Conservation (phyloP, 2,888 invertebrate species). For the Diogma glabrata region DNA sequence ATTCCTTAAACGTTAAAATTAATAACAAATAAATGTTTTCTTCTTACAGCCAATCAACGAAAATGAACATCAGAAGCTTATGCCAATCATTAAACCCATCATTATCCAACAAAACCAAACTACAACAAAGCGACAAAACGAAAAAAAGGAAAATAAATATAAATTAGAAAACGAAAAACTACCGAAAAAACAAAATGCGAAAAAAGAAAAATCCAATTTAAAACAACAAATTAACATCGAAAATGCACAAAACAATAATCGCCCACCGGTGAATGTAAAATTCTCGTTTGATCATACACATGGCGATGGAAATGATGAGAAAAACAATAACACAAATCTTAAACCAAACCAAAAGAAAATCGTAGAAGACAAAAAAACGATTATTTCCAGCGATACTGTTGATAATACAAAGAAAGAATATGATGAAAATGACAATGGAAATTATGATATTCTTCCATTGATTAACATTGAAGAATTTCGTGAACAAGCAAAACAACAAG, state of each 20-base stretch:
- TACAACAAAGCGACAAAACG: not conserved
- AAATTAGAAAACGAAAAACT: slow-evolving; percentile 6
- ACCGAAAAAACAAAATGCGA: slow-evolving; percentile 4
- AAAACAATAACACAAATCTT: slow-evolving; percentile 3
- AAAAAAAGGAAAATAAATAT: not conserved
- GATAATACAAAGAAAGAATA: not conserved
- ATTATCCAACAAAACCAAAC: slow-evolving; percentile 2
- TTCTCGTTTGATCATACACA: slow-evolving; percentile 4
- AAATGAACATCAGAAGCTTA: slow-evolving; percentile 4
- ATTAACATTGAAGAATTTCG: slow-evolving; percentile 11
- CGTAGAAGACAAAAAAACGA: not conserved
- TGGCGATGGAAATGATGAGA: not conserved
- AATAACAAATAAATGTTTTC: no score
- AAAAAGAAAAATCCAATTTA: slow-evolving; percentile 9
- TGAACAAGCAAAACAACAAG: not conserved
- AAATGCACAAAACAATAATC: slow-evolving; percentile 4
- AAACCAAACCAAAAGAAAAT: not conserved
- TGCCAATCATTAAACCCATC: slow-evolving; percentile 3
- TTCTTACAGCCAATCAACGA: slow-evolving; percentile 8
- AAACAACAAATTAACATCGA: slow-evolving; percentile 5
- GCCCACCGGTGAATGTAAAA: slow-evolving; percentile 4
- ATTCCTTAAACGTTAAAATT: no score
- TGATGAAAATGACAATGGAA: slow-evolving; percentile 11
- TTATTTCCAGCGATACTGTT: no score
- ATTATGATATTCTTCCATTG: slow-evolving; percentile 13